Base-by-base conservation (phyloP, 2,797 vertebrate species). In the Hylomyscus alleni region DNA sequence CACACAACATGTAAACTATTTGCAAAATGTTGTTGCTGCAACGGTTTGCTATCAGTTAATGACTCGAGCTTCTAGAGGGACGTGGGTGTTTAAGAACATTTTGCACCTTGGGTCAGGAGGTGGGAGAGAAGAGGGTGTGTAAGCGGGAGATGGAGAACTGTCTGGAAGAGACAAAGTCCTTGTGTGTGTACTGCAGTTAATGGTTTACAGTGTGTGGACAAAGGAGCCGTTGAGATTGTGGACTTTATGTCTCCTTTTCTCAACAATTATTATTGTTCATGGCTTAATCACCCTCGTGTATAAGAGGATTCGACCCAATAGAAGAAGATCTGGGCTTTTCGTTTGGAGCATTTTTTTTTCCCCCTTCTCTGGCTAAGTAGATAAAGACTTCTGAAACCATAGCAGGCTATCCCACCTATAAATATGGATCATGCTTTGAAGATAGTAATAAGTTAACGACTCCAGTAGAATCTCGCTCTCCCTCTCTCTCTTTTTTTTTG, bases 151-250 rank as follows among this genome's bases (percentile, higher is more conserved):
- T 17, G 44, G 52, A 80, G 58, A 47, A 65, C 40, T n/a, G 34
- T 20, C 37, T 47, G 34, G 34, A 62, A 73, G 91, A 92, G 94
- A 40, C 93, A 40, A 96, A 97, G 97, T 95, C 76, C 96, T 88
- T 96, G 95, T 97, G 95, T 97, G 93, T 62, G 44, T 77, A 15
- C 29, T 82, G 50, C 2, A 50, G 94, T 96, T 96, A 97, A 97
- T 96, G 88, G 50, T 96, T 97, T 96, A 96, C 87, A 78, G 50
- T 15, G 13, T 6, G 2, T 2, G 37, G 62, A 82, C 87, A 82
- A 91, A 86, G 89, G 62, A 94, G 58, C 83, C 0, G 4, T 92
- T 85, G 77, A 95, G 47, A 60, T 13, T 0, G 19, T 96, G 94
- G 90, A 97, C 97, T 97, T 96, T 92, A 81, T 96, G 78, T 69